Base-by-base conservation (phyloP, 2,113 vertebrate species). In the Macquaria ambigua region DNA sequence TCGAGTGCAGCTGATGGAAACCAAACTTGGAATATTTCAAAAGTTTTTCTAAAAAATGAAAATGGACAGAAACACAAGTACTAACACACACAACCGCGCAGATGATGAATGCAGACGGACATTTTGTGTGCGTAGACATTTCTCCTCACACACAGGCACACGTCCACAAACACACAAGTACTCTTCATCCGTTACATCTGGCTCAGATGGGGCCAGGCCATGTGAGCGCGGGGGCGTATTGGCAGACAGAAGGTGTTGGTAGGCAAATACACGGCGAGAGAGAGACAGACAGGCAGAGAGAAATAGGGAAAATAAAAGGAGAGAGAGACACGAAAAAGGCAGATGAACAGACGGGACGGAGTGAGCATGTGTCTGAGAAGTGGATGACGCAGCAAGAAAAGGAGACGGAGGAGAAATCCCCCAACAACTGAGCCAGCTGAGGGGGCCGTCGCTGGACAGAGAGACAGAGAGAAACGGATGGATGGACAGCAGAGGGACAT, bases 401-500 rank as follows among this genome's bases (percentile, higher is more conserved):
- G 21, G 69, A 85, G 84, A 77, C 16, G 39, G 81, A 55, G 71
- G 72, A 89, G 87, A 94, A 93, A 92, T 91, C 89, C 87, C 88
- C 88, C 2, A 74, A 82, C 77, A 74, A 80, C 39, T 14, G 85
- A 84, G 89, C 92, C 93, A 92, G 88, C 82, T 88, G 89, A 84
- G 88, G 84, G 71, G 87, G 93, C 55, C 4, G 84, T 21, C 8
- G 79, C 76, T 87, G 83, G 81, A 83, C 15, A 0, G 66, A 72
- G 16, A 28, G 39, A 34, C 48, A 14, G 64, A 76, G 63, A 71
- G 66, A 37, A 70, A 48, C 77, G 89, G 89, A 80, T 52, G 64
- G 87, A 87, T 77, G 89, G 90, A 91, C 89, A 82, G 80, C 84
- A 84, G 86, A 90, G 81, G 89, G 90, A 94, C 93, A 93, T 93